These are phyloP conservation scores for Danaus chrysippus DNA, from an alignment of 2,888 invertebrate species.

Conservation along the genomic window DNA sequence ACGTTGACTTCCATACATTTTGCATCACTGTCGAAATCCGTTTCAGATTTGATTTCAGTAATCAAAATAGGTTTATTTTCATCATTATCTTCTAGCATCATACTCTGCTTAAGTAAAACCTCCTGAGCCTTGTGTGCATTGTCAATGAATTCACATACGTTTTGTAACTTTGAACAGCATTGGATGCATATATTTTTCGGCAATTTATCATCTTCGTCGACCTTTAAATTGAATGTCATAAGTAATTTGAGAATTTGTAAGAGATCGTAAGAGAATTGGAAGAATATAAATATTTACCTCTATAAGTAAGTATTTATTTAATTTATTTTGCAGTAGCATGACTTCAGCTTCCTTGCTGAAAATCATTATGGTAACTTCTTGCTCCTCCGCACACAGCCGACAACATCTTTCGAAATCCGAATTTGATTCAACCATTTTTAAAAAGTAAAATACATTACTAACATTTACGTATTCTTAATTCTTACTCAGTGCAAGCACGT, in stretches of 20 bases:
- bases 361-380: slow-evolving; percentile 80
- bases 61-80: slow-evolving; percentile 22
- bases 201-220: slow-evolving; percentile 81
- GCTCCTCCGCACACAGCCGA: slow-evolving; percentile 82
- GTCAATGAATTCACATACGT: slow-evolving; percentile 83
- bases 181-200: slow-evolving; percentile 84
- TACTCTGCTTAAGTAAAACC: slow-evolving; percentile 66
- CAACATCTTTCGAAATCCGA: slow-evolving; percentile 73
- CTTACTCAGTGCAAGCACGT: slow-evolving; percentile 11
- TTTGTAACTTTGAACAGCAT: slow-evolving; percentile 82
- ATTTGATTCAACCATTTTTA: slow-evolving; percentile 20
- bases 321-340: slow-evolving; percentile 82
- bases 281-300: slow-evolving; percentile 63
- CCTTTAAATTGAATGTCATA: slow-evolving; percentile 55
- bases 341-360: slow-evolving; percentile 83
- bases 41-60: slow-evolving; percentile 36
- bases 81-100: slow-evolving; percentile 44
- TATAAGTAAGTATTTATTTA: slow-evolving; percentile 83
- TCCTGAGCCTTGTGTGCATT: slow-evolving; percentile 82
- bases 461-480: not conserved
- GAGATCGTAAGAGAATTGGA: not conserved
- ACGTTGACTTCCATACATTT: slow-evolving; percentile 82
- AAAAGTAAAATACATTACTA: slow-evolving; percentile 6
- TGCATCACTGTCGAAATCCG: slow-evolving; percentile 42
- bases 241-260: not conserved